Percentiles rank a stretch among this genome's conserved stretches.
Conservation (phyloP, 2,797 vertebrate genomes). For the Manis crassicaudata region DNA sequence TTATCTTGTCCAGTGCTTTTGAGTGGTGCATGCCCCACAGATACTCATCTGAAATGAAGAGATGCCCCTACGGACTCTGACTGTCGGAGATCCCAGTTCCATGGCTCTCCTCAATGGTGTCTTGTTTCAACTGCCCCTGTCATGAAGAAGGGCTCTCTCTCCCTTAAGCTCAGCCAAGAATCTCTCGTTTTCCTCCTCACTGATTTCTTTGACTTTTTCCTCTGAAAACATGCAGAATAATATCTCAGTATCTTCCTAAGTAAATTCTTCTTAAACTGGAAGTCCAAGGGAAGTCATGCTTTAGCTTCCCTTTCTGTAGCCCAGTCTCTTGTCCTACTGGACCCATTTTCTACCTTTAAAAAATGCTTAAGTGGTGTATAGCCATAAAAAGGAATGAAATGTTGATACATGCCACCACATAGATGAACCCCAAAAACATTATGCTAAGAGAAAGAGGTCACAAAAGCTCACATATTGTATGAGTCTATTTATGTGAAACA, state of each 20-base stretch:
- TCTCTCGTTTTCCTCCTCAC: neutral
- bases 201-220: neutral
- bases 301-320: neutral
- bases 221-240: neutral
- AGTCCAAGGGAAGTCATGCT: neutral
- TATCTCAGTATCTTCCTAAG: neutral
- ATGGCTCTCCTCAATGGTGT: accelerated
- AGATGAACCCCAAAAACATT: neutral
- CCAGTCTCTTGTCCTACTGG: neutral
- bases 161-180: neutral
- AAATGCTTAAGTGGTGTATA: neutral
- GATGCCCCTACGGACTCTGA: neutral
- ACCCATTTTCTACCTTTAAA: neutral
- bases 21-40: neutral
- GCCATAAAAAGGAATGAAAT: neutral
- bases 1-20: neutral
- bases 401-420: neutral
- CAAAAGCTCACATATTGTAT: neutral
- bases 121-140: neutral
- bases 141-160: neutral
- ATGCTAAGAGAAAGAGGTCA: neutral
- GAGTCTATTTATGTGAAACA: neutral
- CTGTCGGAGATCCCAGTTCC: neutral
- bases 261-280: neutral
- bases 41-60: neutral